Evolutionary conservation across 2,888 invertebrate genomes (phyloP).

Genomic region (Schrankia costaestrigalis): DNA sequence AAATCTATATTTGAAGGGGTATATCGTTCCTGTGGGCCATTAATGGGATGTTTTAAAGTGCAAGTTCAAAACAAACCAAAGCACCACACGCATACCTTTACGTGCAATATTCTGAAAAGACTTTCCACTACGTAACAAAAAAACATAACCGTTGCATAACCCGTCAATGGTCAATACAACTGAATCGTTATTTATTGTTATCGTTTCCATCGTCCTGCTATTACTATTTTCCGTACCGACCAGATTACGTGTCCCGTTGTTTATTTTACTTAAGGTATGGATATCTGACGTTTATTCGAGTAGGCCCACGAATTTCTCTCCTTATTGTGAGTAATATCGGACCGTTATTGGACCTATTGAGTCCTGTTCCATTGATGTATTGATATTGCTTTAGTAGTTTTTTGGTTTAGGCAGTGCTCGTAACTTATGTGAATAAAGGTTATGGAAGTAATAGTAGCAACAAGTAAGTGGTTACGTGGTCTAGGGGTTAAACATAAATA

Average conservation of each 20-base stretch:
- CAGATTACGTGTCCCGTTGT: slow-evolving; percentile 44
- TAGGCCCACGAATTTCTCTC: slow-evolving; percentile 21
- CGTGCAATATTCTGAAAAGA: too few species aligned
- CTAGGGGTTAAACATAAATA: too few species aligned
- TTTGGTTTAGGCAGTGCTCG: too few species aligned
- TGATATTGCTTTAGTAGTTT: slow-evolving; percentile 33
- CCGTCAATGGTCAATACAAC: slow-evolving; percentile 14
- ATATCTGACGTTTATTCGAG: slow-evolving; percentile 58
- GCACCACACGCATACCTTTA: too few species aligned
- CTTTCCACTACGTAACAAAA: not conserved
- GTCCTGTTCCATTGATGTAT: slow-evolving; percentile 31
- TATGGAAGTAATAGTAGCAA: too few species aligned
- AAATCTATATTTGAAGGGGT: too few species aligned
- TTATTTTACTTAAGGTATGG: slow-evolving; percentile 56
- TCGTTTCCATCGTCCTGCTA: slow-evolving; percentile 50
- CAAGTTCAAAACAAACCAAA: too few species aligned
- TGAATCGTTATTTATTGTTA: slow-evolving; percentile 69
- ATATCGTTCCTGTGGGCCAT: too few species aligned
- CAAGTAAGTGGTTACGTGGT: too few species aligned
- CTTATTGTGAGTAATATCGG: slow-evolving; percentile 38
- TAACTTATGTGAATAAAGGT: too few species aligned
- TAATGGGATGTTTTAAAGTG: too few species aligned
- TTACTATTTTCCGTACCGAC: slow-evolving; percentile 27
- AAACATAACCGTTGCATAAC: slow-evolving; percentile 1
- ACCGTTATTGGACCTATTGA: slow-evolving; percentile 28